Evolutionary conservation across 2,113 vertebrate genomes (phyloP).

Genomic region (Ceyx melanurus): DNA sequence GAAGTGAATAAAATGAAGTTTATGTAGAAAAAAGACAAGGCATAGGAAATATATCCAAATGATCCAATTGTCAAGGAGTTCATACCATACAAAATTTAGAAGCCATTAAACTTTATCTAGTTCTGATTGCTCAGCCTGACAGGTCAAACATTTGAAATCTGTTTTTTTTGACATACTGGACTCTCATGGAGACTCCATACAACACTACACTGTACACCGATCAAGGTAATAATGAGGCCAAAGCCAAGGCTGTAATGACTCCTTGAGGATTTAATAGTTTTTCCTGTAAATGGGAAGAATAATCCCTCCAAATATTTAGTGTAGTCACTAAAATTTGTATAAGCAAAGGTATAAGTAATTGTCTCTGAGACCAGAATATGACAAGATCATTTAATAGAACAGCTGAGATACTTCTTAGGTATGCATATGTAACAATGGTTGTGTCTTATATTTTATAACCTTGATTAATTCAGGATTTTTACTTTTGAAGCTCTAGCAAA

Average conservation of each 20-base stretch:
- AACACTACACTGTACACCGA: not conserved
- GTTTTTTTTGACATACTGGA: not conserved
- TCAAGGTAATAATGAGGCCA: not conserved
- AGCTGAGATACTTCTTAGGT: not conserved
- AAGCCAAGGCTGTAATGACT: not conserved
- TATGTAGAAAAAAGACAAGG: not conserved
- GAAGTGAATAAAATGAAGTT: not conserved
- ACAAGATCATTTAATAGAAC: not conserved
- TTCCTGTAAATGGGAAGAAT: not conserved
- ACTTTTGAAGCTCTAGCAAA: not conserved
- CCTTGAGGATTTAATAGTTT: not conserved
- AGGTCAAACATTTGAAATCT: not conserved
- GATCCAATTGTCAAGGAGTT: not conserved
- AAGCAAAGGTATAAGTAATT: not conserved
- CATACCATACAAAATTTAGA: not conserved
- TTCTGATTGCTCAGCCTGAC: not conserved
- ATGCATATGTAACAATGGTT: accelerated
- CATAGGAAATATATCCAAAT: not conserved
- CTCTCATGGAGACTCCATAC: not conserved
- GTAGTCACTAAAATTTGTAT: not conserved
- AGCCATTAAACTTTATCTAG: not conserved
- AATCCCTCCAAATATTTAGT: not conserved
- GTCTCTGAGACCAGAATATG: not conserved
- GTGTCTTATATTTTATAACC: not conserved
- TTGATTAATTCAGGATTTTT: not conserved